Evolutionary conservation across 1,140 invertebrate genomes (phyloP), one percentile per base, ranked within the genome.

Genomic region (Hirudo medicinalis): DNA sequence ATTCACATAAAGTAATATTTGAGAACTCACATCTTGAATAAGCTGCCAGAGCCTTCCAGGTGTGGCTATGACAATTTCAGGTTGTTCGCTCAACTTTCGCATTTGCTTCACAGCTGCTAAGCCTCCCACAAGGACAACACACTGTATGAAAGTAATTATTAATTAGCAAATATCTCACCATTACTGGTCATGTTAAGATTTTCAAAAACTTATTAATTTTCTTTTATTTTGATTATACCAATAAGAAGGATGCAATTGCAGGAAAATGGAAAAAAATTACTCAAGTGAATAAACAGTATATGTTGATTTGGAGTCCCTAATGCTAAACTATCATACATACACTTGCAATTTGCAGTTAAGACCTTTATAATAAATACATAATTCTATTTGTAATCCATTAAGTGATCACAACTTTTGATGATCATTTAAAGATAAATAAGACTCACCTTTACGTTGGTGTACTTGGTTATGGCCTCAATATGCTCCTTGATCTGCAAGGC

Each of bases 11-110:
- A 36, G 6, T 49, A 49, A 49, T 49, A 49, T 49, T 13, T 15
- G 0, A 49, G 15, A 15, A 17, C 15, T 88, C 25, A 89, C 90
- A 77, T 89, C 85, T 73, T 87, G 83, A 36, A 94, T 86, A 0
- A 97, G 82, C 82, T 97, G 92, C 94, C 94, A 98, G 25, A 98
- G 84, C 67, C 95, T 83, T 3, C 95, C 96, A 0, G 95, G 94
- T 20, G 95, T 98, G 0, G 91, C 94, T 66, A 99, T 91, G 22
- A 98, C 88, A 75, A 99, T 89, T 79, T 98, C 91, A 0, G 96
- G 95, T 6, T 74, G 75, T 75, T 87, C 87, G 0, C 82, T 86
- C 6, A 98, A 83, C 43, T 97, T 82, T 75, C 95, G 83, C 79
- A 91, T 88, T 81, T 99, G 95, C 78, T 97, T 97, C 60, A 94